Percentiles rank a stretch among this genome's conserved stretches.
These are phyloP conservation scores for Spodoptera litura DNA, from an alignment of 1,140 invertebrate genomes.

Conservation along the genomic window DNA sequence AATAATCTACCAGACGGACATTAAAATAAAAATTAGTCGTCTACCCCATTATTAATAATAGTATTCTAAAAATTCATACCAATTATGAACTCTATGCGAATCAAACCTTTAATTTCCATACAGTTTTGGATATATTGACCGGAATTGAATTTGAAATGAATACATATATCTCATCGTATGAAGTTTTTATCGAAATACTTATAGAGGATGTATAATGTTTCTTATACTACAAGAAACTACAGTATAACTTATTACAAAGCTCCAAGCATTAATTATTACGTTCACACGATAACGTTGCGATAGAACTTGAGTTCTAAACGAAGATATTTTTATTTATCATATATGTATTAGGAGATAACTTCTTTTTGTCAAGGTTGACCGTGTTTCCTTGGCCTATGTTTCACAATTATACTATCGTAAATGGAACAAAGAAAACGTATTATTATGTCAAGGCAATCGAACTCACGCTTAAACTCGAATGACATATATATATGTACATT, in stretches of 20 bases:
- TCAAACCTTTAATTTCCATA: too few relatives aligned
- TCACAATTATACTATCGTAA: constrained; percentile 63
- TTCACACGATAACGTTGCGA: constrained; percentile 6
- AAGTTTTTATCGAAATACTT: too few relatives aligned
- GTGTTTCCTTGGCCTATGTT: constrained; percentile 64
- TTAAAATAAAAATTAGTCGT: too few relatives aligned
- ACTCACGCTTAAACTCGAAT: not conserved
- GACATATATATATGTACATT: not conserved
- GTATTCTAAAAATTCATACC: too few relatives aligned
- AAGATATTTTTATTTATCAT: constrained; percentile 36
- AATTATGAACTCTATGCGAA: too few relatives aligned
- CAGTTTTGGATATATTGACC: too few relatives aligned
- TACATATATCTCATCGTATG: too few relatives aligned
- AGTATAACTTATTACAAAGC: not conserved
- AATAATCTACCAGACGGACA: too few relatives aligned
- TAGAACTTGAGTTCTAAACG: constrained; percentile 28
- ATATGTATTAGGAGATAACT: constrained; percentile 60
- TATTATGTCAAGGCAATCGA: constrained; percentile 53
- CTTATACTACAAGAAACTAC: not conserved
- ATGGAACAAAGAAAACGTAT: constrained; percentile 49
- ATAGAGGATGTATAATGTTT: too few relatives aligned
- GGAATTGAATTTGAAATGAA: too few relatives aligned
- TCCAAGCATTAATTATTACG: constrained; percentile 14
- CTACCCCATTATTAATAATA: too few relatives aligned
- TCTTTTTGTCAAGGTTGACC: constrained; percentile 66